Conservation (phyloP, 2,113 vertebrate genomes). For the rat (Rattus norvegicus) region GRCr8 NC_086020.1:246058001-246058500, state of each 20-base stretch:
- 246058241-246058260: not conserved
- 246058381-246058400: not conserved
- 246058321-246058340: not conserved
- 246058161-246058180: not conserved
- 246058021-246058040: not conserved
- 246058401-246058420: not conserved
- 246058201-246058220: not conserved
- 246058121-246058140: not conserved
- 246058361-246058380: no score
- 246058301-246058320: not conserved
- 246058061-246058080: not conserved
- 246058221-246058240: not conserved
- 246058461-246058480: not conserved
- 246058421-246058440: not conserved
- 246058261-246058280: not conserved
- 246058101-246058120: not conserved
- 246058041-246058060: not conserved
- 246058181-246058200: not conserved
- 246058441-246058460: not conserved
- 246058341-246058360: not conserved
- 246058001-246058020: not conserved
- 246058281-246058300: not conserved
- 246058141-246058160: not conserved
- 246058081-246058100: not conserved
- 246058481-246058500: not conserved